These are phyloP conservation scores for Amphipoea lucens DNA, from an alignment of 2,888 invertebrate species.

Conservation along the genomic window DNA sequence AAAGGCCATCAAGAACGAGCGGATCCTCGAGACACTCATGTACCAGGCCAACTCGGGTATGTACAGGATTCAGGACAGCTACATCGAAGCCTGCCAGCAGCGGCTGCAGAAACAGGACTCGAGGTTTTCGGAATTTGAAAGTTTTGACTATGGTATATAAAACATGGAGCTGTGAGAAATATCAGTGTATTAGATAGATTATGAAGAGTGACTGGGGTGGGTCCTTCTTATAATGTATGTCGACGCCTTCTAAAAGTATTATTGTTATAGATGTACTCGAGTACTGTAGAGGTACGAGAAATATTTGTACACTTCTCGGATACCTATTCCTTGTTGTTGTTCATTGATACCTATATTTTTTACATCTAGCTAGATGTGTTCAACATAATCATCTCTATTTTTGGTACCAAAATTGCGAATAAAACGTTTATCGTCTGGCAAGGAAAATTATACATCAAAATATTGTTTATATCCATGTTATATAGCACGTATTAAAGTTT, in stretches of 20 bases:
- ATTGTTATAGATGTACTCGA: conserved; percentile 89
- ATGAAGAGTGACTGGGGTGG: conserved; percentile 82
- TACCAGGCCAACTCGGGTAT: conserved; percentile 98
- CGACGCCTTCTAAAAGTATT: conserved; percentile 89
- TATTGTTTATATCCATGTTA: conserved; percentile 66
- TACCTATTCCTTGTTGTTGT: conserved; percentile 89
- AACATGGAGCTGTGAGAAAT: conserved; percentile 87
- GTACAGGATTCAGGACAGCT: conserved; percentile 97
- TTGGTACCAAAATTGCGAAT: conserved; percentile 82
- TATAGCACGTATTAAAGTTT: conserved; percentile 50
- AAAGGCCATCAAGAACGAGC: conserved; percentile 97
- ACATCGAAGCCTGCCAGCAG: conserved; percentile 96
- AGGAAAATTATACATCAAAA: conserved; percentile 68
- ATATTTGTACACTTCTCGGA: conserved; percentile 89
- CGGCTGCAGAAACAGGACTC: conserved; percentile 97
- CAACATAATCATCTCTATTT: conserved; percentile 89
- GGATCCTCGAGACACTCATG: conserved; percentile 97
- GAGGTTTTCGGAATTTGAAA: conserved; percentile 95
- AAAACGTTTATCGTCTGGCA: conserved; percentile 70
- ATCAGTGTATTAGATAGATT: conserved; percentile 89
- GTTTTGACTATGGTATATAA: conserved; percentile 94
- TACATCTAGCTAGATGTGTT: conserved; percentile 89
- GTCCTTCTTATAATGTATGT: conserved; percentile 86
- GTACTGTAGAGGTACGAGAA: conserved; percentile 87
- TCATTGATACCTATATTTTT: conserved; percentile 90